Base-by-base conservation (phyloP, 2,797 vertebrate genomes). In the Acrossocheilus wenchowensis region DNA sequence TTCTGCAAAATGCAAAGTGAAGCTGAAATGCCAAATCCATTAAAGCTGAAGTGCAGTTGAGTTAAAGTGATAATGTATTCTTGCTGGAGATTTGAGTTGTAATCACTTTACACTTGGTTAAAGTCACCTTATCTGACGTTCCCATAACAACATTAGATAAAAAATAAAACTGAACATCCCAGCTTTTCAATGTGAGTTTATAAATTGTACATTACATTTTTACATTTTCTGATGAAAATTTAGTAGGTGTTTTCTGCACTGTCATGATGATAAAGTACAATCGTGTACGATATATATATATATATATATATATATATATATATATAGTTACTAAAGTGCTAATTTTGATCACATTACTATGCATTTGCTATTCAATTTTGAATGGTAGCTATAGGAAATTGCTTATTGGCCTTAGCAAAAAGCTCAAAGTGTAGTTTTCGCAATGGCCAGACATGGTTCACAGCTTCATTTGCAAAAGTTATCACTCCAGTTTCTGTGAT, bases 11-110 rank as follows among this genome's bases (percentile, higher is more conserved):
- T 41, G 62, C 74, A 78, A 57, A 78, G 74, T 78, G 48, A 84
- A 84, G 72, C 45, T 78, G 45, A 84, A 84, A 84, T 84, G 62
- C 34, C 83, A 84, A 78, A 78, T 45, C 74, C 48, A 84, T 84
- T 84, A 77, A 54, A 52, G 23, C 23, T 15, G 64, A 78, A 66
- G 39, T 43, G 74, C 73, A 34, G 45, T 14, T 84, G 83, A 78
- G 6, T 39, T 45, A 77, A n/a, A 23, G 41, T 36, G 45, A 77
- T 84, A 52, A 83, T 64, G 19, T n/a, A 39, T 66, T 62, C 57
- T 66, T 68, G 21, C 43, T 39, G 21, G 6, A 78, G 34, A 78
- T 75, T 68, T 64, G 17, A 48, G 41, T 45, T 71, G 30, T 72
- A 50, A 39, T 41, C 80, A 69, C 43, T 23, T 23, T 52, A 39